Percentiles rank a stretch among this genome's conserved stretches.
These are phyloP conservation scores for Microcebus tavaratra DNA, from an alignment of 2,113 vertebrate species.

Conservation along the genomic window DNA sequence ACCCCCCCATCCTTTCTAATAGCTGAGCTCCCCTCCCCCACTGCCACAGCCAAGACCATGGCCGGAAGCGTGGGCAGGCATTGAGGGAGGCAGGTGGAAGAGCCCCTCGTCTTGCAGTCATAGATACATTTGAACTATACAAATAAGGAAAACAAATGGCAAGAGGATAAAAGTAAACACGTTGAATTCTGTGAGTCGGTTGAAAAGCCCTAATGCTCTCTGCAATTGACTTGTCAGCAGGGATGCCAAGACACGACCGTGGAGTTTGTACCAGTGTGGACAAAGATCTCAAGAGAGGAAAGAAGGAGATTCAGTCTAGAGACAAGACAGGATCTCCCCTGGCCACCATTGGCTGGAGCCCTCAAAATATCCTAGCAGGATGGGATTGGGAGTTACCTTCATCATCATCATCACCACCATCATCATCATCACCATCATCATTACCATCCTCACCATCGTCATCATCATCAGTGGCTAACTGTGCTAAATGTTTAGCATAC, in stretches of 20 bases:
- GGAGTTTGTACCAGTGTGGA: not conserved
- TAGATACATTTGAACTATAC: not conserved
- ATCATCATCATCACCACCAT: not conserved
- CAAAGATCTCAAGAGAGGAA: not conserved
- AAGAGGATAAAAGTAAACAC: not conserved
- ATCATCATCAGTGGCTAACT: not conserved
- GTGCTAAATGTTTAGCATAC: not conserved
- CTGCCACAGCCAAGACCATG: not conserved
- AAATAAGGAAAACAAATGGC: not conserved
- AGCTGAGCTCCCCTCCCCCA: rapidly evolving
- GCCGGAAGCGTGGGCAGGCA: not conserved
- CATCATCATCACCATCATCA: not conserved
- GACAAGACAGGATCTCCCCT: not conserved
- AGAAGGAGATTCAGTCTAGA: not conserved
- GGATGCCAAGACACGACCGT: not conserved
- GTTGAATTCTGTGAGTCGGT: not conserved
- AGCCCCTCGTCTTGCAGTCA: not conserved
- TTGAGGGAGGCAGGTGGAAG: not conserved
- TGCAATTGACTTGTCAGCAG: not conserved
- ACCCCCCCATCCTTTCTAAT: not conserved
- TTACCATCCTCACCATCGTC: not conserved
- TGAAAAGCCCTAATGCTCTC: not conserved
- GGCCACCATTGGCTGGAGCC: not conserved
- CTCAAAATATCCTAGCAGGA: not conserved
- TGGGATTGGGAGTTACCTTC: not conserved